Evolutionary conservation across 2,797 vertebrate genomes (phyloP), one percentile per base, ranked within the genome.

Genomic region (Phrynocephalus vlangalii): DNA sequence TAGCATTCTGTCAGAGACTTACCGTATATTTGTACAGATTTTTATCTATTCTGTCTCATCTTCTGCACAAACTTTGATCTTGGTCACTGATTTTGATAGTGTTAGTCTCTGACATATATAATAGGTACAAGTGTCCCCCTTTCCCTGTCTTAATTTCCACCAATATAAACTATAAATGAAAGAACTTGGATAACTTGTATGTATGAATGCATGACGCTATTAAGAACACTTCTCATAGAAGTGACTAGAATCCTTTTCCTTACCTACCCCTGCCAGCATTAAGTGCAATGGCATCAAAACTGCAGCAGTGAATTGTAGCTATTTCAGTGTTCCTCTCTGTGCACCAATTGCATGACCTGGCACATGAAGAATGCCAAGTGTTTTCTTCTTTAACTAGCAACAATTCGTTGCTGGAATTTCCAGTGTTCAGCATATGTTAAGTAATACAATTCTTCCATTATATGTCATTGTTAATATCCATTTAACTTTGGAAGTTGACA

Each of bases 61-160:
- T 67, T 91, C 89, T 94, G 67, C 66, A 33, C n/a, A 24, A 67
- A 24, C 48, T 89, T 86, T 83, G 38, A 86, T 52, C 67, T n/a
- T 79, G 33, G 38, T 48, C n/a, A 20, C 60, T 80, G 3, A 73
- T 80, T 88, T 84, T 84, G 66, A 88, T 84, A 20, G 72, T 13
- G 48, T 79, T 73, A 33, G 67, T 73, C 50, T 71, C 52, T 52
- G 67, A 3, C 20, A 16, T 84, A 80, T 87, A 87, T 75, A 66
- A 80, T 33, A 68, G 79, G 50, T 5, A n/a, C 1, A 22, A 73
- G n/a, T 50, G 38, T 63, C 56, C 52, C 44, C 9, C 22, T 89
- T 88, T 78, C 70, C 50, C 70, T 76, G 84, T 75, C 52, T 63
- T 50, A 79, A 84, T 88, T 73, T 84, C 44, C 52, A 63, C 18